Conservation (phyloP, 2,113 vertebrate species). For the Leucosticte australis region DNA sequence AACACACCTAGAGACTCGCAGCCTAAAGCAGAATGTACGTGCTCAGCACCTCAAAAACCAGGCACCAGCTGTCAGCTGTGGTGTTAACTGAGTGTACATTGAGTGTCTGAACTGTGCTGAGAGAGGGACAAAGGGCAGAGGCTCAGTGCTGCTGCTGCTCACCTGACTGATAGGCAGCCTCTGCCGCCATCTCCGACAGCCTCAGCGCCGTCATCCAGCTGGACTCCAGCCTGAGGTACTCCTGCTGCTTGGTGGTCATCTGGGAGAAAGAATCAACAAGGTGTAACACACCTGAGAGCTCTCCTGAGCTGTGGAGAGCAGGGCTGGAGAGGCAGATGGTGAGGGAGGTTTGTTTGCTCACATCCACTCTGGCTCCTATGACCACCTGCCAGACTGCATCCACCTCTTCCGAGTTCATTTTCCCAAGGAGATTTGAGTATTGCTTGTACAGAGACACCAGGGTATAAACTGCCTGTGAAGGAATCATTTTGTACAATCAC, state of each 20-base stretch:
- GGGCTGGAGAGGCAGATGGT: neutral
- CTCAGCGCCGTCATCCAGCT: constrained; percentile 77
- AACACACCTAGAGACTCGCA: accelerated
- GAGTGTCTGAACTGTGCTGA: neutral
- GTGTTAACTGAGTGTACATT: neutral
- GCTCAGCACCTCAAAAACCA: neutral
- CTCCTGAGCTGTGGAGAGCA: neutral
- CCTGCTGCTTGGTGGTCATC: constrained; percentile 75
- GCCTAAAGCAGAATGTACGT: neutral
- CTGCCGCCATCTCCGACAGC: constrained; percentile 82
- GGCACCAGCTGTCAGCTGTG: neutral
- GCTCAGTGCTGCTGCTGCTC: neutral
- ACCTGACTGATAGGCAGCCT: constrained; percentile 80
- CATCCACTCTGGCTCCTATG: constrained; percentile 82
- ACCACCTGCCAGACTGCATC: constrained; percentile 82
- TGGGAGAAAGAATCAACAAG: neutral
- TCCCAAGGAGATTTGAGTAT: constrained; percentile 74
- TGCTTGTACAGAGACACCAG: constrained; percentile 79
- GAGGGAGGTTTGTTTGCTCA: neutral
- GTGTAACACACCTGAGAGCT: neutral
- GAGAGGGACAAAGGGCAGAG: neutral
- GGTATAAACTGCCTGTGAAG: constrained; percentile 76
- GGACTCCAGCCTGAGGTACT: constrained; percentile 74
- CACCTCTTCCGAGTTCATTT: constrained; percentile 77
- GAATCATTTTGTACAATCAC: neutral